Evolutionary conservation across 1,140 invertebrate genomes (phyloP), one percentile per base, ranked within the genome.

Genomic region (Zaprionus kolodkinae): DNA sequence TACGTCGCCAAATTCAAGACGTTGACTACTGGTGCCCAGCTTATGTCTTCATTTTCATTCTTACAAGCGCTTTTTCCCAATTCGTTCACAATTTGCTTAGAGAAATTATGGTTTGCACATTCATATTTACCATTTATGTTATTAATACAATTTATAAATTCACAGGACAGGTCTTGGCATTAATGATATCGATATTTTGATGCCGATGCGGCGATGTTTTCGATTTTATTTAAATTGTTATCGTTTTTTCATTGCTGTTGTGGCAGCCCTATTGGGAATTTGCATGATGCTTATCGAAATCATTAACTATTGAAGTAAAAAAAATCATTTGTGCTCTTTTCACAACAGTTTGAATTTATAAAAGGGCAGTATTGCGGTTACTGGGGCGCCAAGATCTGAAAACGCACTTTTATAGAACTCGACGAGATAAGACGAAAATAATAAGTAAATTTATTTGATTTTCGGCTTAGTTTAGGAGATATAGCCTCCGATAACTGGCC

Each of bases 1-100:
- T 78, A 87, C 79, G 60, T 79, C 72, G 79, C 72, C 68, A 76
- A 74, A 59, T 36, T 35, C 25, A 48, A 40, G 11, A 52, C 17
- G 25, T 30, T 21, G 21, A 6, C 52, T 3, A 25, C 3, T 25
- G 15, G 13, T 13, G n/a, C 3, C 25, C 6, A 25, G 15, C 15
- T 11, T 48, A 50, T 15, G 15, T 12, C 27, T 4, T 11, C 17
- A n/a, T 13, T 17, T 15, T 40, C 9, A 12, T 25, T 12, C n/a
- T 52, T 11, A 7, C 12, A 21, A 33, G 30, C 55, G 15, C 2
- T 3, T 50, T 36, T 45, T 0, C 27, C 13, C 3, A 1, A 9
- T 13, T 45, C 21, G 35, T 11, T 17, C 17, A 15, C 27, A 43
- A n/a, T 50, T 66, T 57, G 13, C 40, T 36, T 10, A 10, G 13